Conservation (phyloP, 2,797 vertebrate species). For the Brachymystax lenok region DNA sequence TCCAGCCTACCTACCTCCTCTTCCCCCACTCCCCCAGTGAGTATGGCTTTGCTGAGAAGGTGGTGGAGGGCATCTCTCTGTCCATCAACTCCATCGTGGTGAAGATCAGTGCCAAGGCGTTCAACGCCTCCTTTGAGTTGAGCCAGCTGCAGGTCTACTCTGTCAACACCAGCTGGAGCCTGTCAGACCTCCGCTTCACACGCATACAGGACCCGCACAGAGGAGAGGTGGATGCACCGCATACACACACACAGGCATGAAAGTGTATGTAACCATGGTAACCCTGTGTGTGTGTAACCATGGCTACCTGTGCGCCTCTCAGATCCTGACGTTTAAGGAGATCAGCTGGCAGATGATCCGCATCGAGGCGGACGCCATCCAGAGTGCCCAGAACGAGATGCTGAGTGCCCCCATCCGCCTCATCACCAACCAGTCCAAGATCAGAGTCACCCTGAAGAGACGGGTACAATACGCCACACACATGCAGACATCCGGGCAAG, state of each 20-base stretch:
- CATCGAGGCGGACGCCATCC: slow-evolving; percentile 97
- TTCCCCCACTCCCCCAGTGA: slow-evolving; percentile 77
- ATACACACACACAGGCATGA: not conserved
- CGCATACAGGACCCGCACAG: slow-evolving; percentile 91
- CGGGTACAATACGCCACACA: slow-evolving; percentile 78
- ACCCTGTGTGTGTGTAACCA: not conserved
- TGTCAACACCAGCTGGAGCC: slow-evolving; percentile 94
- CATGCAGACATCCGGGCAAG: not conserved
- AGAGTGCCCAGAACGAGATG: slow-evolving; percentile 93
- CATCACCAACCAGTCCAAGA: slow-evolving; percentile 98
- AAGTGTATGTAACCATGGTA: not conserved
- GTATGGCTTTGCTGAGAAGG: slow-evolving; percentile 98
- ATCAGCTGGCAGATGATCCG: slow-evolving; percentile 99
- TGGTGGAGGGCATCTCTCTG: slow-evolving; percentile 95
- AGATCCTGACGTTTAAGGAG: slow-evolving; percentile 98
- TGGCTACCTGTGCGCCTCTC: not conserved
- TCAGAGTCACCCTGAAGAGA: slow-evolving; percentile 95
- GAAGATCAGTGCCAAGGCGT: slow-evolving; percentile 96
- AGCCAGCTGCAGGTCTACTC: slow-evolving; percentile 97
- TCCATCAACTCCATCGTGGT: slow-evolving; percentile 97
- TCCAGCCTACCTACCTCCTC: not conserved
- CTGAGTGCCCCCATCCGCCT: slow-evolving; percentile 95
- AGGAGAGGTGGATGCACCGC: slow-evolving; percentile 84
- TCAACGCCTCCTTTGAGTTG: slow-evolving; percentile 98
- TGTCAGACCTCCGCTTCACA: slow-evolving; percentile 88